These are phyloP conservation scores for Myoxocephalus aenaeus DNA, from an alignment of 2,797 vertebrate genomes.

Conservation along the genomic window DNA sequence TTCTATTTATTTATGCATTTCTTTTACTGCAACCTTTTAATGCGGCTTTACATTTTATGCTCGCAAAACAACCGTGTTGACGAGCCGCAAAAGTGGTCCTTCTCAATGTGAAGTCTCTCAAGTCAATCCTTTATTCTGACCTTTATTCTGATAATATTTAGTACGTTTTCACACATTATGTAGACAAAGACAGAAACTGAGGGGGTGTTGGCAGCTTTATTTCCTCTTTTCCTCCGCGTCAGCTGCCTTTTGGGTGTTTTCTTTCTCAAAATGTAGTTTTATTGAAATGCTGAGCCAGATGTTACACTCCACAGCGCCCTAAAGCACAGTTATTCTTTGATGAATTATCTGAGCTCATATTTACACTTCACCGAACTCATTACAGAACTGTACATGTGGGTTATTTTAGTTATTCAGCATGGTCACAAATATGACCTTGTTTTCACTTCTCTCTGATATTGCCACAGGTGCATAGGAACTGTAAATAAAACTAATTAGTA, in stretches of 20 bases:
- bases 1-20: neutral
- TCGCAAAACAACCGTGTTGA: neutral
- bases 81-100: neutral
- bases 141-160: neutral
- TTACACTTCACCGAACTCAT: neutral
- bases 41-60: neutral
- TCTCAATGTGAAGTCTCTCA: neutral
- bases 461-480: neutral
- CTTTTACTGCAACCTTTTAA: neutral
- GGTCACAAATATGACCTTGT: neutral
- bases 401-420: neutral
- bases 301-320: neutral
- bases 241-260: slow-evolving; percentile 1
- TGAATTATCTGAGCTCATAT: neutral
- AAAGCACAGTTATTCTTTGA: slow-evolving; percentile 1
- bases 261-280: neutral
- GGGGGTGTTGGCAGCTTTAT: neutral
- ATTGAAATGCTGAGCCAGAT: slow-evolving; percentile 3
- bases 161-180: neutral
- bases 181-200: neutral
- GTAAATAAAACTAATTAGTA: neutral
- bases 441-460: neutral
- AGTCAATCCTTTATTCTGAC: neutral
- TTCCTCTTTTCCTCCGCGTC: slow-evolving; percentile 8
- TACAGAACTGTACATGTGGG: neutral